Base-by-base conservation (phyloP, 2,797 vertebrate genomes). In the Alauda arvensis region DNA sequence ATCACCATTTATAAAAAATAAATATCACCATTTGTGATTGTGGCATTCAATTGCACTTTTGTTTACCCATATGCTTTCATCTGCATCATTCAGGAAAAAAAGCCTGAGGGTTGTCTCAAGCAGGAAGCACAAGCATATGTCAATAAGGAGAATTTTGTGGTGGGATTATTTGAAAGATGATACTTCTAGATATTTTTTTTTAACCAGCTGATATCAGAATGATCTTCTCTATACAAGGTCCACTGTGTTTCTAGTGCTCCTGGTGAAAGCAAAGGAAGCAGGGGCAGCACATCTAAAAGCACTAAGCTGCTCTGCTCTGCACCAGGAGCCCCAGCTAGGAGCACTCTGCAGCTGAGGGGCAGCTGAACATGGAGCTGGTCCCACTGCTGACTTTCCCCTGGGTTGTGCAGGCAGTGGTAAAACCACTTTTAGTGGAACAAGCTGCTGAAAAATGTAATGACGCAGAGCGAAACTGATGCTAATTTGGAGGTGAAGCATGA, bases 401-500 rank as follows among this genome's bases (percentile, higher is more conserved):
- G 26, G 9, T 14, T 55, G 40, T 3, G 19, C 74, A 66, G 67
- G 31, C 85, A 68, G 34, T 1, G 24, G 20, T 8, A 15, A 68
- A 87, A 26, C 10, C 55, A 3, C 51, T 83, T 66, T 65, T 62
- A 33, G 37, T 39, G 56, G 14, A n/a, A 56, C 63, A 53, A 61
- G 55, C 7, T 51, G 29, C 66, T 76, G 80, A 77, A 52, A 83
- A 68, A 55, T 42, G 63, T 24, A 45, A 20, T 87, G 67, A 69
- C 1, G 18, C 77, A 76, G 29, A 89, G 68, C 39, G 89, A 71
- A 90, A 65, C 40, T 19, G 85, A 24, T 91, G 88, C 87, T 81
- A 62, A 48, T 87, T 85, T 72, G 83, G 88, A 85, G 83, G 83
- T 81, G 88, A 87, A 77, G 79, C 89, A 57, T 83, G 91, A 90